A percentile compares a stretch with the other conserved stretches of the same genome.
phyloP scores from a whole-genome alignment of 2,797 vertebrate genomes.

The Sciurus carolinensis region DNA sequence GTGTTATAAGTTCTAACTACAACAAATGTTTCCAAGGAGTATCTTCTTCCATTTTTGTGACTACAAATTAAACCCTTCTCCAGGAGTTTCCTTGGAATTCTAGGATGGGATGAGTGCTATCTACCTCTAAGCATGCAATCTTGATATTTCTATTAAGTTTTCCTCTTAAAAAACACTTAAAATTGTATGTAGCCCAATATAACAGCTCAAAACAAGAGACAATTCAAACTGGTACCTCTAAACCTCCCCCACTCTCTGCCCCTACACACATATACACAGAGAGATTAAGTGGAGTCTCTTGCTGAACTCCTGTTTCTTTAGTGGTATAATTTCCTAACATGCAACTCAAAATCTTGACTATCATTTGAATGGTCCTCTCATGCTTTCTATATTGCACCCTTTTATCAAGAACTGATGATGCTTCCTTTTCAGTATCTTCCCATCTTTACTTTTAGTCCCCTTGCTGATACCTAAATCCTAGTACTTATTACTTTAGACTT shows the following conservation, averaged over 20 bases:
- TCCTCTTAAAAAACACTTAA: constrained; percentile 43
- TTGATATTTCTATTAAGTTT: constrained; percentile 27
- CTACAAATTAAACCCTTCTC: constrained; percentile 10
- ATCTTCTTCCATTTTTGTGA: not conserved
- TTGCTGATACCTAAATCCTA: constrained; percentile 17
- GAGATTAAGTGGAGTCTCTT: not conserved
- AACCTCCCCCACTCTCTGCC: not conserved
- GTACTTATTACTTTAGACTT: not conserved
- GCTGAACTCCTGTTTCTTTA: constrained; percentile 13
- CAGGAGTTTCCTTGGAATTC: not conserved
- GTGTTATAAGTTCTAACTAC: constrained; percentile 30
- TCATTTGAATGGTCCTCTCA: constrained; percentile 20
- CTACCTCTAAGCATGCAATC: not conserved
- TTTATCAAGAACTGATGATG: not conserved
- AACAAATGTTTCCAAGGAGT: constrained; percentile 17
- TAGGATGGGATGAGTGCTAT: not conserved
- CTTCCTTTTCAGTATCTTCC: constrained; percentile 2
- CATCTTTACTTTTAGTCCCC: not conserved
- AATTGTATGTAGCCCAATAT: not conserved
- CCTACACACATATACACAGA: not conserved
- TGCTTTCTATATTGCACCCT: not conserved
- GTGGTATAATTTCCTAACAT: not conserved
- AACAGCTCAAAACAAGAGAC: constrained; percentile 23
- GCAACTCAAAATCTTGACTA: constrained; percentile 27
- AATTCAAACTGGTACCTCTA: not conserved